Base-by-base conservation (phyloP, 2,113 vertebrate genomes). In the Ia io region DNA sequence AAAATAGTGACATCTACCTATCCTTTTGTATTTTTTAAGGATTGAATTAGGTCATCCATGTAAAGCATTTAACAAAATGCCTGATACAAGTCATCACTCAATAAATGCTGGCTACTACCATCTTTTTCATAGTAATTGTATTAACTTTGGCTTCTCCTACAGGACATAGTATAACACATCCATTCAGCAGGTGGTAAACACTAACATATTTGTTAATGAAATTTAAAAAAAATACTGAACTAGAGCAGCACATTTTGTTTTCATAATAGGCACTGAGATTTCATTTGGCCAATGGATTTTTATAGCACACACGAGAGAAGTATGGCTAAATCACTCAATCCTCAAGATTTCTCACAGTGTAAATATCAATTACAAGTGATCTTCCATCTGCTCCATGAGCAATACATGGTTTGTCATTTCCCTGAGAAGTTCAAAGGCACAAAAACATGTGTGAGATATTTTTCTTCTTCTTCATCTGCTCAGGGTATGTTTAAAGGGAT, bases 351-450 rank as follows among this genome's bases (percentile, higher is more conserved):
- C 61, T 92, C 76, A 80, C 40, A 65, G 79, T n/a, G 18, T 56
- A 88, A 70, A 87, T 53, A 53, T 10, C 69, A 91, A 94, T 49
- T 9, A 11, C 13, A 47, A 86, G 92, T 30, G 69, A 42, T 30
- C 80, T 73, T 69, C 71, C 90, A 69, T 69, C 65, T 90, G 87
- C 61, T 82, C 35, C 0, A 3, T 69, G 51, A 77, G 23, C 13
- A 82, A 80, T 35, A 28, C 5, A 65, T 22, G 59, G 56, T 79
- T 47, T 80, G 37, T 71, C 70, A 84, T 84, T 92, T 86, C 76
- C 20, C 77, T 53, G 37, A 88, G 80, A 93, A 37, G 35, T 70
- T 95, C 85, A 42, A 92, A 93, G 88, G 28, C 49, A 63, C 44
- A 61, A 49, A 84, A 42, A 56, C 6, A 18, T 23, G 9, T 22